These are phyloP conservation scores for Babyrousa celebensis DNA, from an alignment of 2,797 vertebrate species.

Conservation along the genomic window DNA sequence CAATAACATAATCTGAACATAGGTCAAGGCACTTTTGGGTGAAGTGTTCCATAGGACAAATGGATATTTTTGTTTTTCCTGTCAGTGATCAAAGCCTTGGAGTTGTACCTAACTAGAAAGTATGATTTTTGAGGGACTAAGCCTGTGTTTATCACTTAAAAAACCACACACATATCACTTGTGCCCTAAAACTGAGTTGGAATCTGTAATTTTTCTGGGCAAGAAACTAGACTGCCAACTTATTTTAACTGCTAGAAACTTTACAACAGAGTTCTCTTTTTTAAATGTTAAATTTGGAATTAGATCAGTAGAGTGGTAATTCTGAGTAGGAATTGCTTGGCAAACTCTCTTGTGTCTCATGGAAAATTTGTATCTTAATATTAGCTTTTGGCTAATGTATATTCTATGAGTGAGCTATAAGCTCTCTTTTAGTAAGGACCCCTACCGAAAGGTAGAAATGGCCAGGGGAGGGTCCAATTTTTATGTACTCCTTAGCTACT, in stretches of 20 bases:
- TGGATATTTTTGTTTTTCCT: slow-evolving; percentile 56
- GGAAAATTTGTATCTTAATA: slow-evolving; percentile 52
- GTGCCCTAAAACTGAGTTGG: slow-evolving; percentile 79
- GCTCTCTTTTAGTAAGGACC: slow-evolving; percentile 30
- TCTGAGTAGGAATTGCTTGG: slow-evolving; percentile 62
- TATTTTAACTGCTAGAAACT: slow-evolving; percentile 74
- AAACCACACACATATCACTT: slow-evolving; percentile 78
- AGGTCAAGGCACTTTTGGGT: not conserved
- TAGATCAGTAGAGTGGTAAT: slow-evolving; percentile 71
- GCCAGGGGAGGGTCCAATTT: not conserved
- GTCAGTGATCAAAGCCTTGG: slow-evolving; percentile 76
- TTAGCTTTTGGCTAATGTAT: slow-evolving; percentile 26
- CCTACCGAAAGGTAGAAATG: not conserved
- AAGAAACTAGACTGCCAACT: slow-evolving; percentile 72
- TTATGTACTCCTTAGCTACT: not conserved
- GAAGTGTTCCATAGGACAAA: slow-evolving; percentile 57
- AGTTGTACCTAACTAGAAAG: slow-evolving; percentile 81
- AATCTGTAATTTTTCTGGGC: slow-evolving; percentile 64
- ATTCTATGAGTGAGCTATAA: slow-evolving; percentile 68
- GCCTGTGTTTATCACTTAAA: slow-evolving; percentile 83
- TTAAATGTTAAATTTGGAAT: slow-evolving; percentile 79
- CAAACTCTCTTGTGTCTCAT: not conserved
- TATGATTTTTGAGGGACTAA: slow-evolving; percentile 82
- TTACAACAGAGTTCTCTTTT: slow-evolving; percentile 52
- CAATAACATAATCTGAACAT: slow-evolving; percentile 14